phyloP scores from a whole-genome alignment of 2,113 vertebrate genomes.

The Phycodurus eques region DNA sequence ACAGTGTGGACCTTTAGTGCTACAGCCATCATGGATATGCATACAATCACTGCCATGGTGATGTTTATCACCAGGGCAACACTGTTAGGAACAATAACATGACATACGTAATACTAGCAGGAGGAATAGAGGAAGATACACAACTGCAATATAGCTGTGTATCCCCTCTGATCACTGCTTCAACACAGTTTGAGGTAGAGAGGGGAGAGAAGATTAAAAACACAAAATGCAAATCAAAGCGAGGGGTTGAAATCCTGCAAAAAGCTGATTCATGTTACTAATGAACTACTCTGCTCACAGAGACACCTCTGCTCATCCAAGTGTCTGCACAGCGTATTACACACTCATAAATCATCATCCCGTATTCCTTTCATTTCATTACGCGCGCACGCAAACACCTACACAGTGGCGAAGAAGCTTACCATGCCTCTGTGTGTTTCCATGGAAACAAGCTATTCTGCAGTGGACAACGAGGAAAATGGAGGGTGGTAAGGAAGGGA shows the following conservation, averaged over 20 bases:
- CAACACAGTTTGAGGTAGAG: background rate
- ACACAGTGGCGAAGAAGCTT: conserved; percentile 19
- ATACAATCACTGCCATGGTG: conserved; percentile 17
- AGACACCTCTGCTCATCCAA: conserved; percentile 12
- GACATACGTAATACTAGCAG: background rate
- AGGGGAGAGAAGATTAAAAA: background rate
- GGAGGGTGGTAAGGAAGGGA: conserved; percentile 14
- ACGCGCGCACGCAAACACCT: background rate
- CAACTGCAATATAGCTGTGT: conserved; percentile 3
- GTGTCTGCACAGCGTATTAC: conserved; percentile 37
- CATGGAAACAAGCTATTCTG: conserved; percentile 69
- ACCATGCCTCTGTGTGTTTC: conserved; percentile 57
- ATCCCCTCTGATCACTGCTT: background rate
- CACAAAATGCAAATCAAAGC: background rate
- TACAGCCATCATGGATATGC: conserved; percentile 8
- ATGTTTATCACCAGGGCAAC: conserved; percentile 18
- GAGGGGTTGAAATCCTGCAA: background rate
- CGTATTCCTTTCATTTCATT: conserved; percentile 8
- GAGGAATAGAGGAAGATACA: background rate
- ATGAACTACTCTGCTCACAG: background rate
- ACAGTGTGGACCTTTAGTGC: background rate
- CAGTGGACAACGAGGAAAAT: conserved; percentile 39
- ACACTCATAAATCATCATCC: conserved; percentile 47
- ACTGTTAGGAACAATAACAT: conserved; percentile 14
- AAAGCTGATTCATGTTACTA: background rate